Evolutionary conservation across 2,113 vertebrate species (phyloP).

Genomic region (Lathamus discolor): DNA sequence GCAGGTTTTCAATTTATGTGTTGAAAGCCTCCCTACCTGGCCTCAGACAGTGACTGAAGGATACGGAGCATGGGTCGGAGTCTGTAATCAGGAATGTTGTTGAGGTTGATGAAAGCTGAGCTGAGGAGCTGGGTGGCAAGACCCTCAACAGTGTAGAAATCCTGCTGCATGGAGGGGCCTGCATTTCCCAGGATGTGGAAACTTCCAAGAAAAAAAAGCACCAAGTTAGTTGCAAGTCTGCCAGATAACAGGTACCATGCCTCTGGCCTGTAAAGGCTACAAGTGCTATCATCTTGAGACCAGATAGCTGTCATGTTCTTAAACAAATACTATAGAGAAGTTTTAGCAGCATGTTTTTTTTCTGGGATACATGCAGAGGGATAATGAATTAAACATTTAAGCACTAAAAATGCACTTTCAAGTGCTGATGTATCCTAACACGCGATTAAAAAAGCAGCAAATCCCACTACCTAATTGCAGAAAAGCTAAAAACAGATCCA

Average conservation of each 20-base stretch:
- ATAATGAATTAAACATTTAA: neutral
- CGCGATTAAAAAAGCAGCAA: neutral
- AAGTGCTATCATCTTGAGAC: neutral
- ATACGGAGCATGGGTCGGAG: constrained; percentile 94
- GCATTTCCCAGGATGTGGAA: constrained; percentile 89
- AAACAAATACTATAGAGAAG: neutral
- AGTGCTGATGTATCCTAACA: neutral
- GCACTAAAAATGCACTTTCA: neutral
- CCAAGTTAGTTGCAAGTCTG: neutral
- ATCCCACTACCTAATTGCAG: neutral
- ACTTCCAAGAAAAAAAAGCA: constrained; percentile 66
- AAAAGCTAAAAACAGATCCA: neutral
- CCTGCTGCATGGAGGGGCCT: constrained; percentile 88
- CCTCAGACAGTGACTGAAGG: constrained; percentile 66
- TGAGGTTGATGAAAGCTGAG: constrained; percentile 87
- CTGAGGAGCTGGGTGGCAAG: constrained; percentile 83
- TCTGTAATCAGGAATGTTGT: constrained; percentile 91
- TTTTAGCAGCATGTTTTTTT: neutral
- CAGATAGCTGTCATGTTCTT: neutral
- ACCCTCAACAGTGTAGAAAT: constrained; percentile 89
- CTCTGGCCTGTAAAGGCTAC: neutral
- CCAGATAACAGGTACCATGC: neutral
- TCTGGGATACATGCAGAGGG: neutral
- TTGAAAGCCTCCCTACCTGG: neutral
- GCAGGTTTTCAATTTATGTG: neutral